Base-by-base conservation (phyloP, 2,888 invertebrate species). In the Eupeodes luniger region DNA sequence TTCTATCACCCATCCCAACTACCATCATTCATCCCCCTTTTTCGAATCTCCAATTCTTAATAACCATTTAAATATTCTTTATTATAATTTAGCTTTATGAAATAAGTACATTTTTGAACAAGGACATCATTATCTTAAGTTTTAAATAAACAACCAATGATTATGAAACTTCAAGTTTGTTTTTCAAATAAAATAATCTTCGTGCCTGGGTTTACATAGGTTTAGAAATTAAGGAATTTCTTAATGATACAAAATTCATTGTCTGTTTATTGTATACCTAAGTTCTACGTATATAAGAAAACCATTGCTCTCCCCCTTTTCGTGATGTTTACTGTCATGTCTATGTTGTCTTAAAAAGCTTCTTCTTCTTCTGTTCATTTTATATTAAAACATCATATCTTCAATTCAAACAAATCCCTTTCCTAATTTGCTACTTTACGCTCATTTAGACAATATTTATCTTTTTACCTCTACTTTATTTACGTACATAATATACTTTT, bases 391-490 rank as follows among this genome's bases (percentile, higher is more conserved):
- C 40, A 40, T 40, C 40, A 69, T 70, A 70, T 55, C 19, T 44
- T 55, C 40, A 53, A 70, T 44, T 55, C 40, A 53, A 70, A 70
- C 55, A 70, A 70, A 70, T 70, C 70, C 70, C 70, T 44, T 19
- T 19, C 70, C 70, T 70, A 70, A 70, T 70, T 70, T 70, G 55
- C 55, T 70, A 12, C 70, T 70, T 55, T 55, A 70, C 70, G 70
- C 70, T 70, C 70, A 55, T 70, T 70, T 70, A 55, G 70, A 70
- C 70, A 70, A 55, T 67, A 70, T 70, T 70, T 70, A 70, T 70
- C 55, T 55, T 69, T 27, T 70, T 40, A 53, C 51, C 40, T 27
- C 27, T 40, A 40, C 6, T 40, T 40, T 27, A 27, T 27, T 27
- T 27, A 27, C 27, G 27, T 27, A 27, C 1, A 1, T 19, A 19